These are phyloP conservation scores for Hypsopygia costalis DNA, from an alignment of 2,888 invertebrate genomes.

Conservation along the genomic window DNA sequence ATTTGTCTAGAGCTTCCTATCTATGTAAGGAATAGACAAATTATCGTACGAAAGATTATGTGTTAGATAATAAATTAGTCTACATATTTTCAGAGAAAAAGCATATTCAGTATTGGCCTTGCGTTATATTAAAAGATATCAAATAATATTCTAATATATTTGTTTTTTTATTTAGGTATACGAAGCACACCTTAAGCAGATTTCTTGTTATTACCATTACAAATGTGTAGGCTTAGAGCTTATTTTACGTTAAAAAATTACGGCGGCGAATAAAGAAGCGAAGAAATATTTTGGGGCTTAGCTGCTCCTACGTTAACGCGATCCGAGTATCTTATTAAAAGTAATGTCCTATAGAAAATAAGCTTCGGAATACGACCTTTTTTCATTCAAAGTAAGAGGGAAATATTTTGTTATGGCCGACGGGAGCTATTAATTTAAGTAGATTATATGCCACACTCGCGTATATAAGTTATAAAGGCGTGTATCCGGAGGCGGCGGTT, in stretches of 20 bases:
- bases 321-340: slow-evolving; percentile 41
- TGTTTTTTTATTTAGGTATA: neutral
- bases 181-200: slow-evolving; percentile 2
- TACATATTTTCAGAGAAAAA: too few species aligned
- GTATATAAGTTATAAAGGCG: too few species aligned
- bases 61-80: too few species aligned
- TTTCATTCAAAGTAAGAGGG: slow-evolving; percentile 17
- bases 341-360: slow-evolving; percentile 34
- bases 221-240: slow-evolving; percentile 40
- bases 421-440: slow-evolving; percentile 9
- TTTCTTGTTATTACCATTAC: slow-evolving; percentile 29
- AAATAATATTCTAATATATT: neutral
- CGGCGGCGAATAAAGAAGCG: slow-evolving; percentile 27
- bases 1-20: too few species aligned
- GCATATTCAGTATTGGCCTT: too few species aligned
- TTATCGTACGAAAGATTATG: too few species aligned
- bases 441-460: neutral
- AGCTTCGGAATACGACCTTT: slow-evolving; percentile 22
- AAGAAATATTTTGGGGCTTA: slow-evolving; percentile 34
- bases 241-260: slow-evolving; percentile 34
- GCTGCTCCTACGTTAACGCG: slow-evolving; percentile 29
- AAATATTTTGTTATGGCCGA: slow-evolving; percentile 17
- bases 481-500: neutral
- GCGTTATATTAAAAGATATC: too few species aligned
- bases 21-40: too few species aligned